These are phyloP conservation scores for Takifugu bimaculatus DNA, from an alignment of 2,113 vertebrate species.

Conservation along the genomic window DNA sequence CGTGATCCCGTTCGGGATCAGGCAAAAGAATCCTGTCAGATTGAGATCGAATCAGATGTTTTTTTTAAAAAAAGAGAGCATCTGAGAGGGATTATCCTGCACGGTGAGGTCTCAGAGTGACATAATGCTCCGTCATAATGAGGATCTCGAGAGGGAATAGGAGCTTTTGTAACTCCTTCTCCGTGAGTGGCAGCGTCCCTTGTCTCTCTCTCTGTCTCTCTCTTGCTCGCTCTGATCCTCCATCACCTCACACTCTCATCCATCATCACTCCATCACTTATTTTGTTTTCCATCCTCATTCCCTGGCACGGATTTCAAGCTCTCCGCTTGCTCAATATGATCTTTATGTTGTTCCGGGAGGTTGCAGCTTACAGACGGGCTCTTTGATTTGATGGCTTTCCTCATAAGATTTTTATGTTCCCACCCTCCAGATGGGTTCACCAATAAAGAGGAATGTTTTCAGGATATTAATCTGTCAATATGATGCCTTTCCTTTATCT, in stretches of 20 bases:
- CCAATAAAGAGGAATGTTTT: background rate
- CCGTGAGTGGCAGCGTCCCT: slow-evolving; percentile 20
- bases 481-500: background rate
- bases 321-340: background rate
- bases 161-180: slow-evolving; percentile 39
- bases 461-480: background rate
- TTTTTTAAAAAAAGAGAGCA: background rate
- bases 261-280: background rate
- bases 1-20: too few species aligned
- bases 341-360: background rate
- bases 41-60: background rate
- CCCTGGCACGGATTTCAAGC: background rate
- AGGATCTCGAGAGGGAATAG: slow-evolving; percentile 37
- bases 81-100: slow-evolving; percentile 3
- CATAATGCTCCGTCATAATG: slow-evolving; percentile 41
- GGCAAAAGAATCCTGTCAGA: too few species aligned
- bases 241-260: slow-evolving; percentile 12
- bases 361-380: background rate
- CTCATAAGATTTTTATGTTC: background rate
- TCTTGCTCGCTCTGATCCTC: slow-evolving; percentile 9
- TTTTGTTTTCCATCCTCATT: background rate
- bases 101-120: slow-evolving; percentile 6
- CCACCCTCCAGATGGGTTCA: background rate
- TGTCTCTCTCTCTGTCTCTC: slow-evolving; percentile 22
- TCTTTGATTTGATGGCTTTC: background rate